Conservation (phyloP, 92 coral and sea anemone species). For the Bergia puertoricense region DNA sequence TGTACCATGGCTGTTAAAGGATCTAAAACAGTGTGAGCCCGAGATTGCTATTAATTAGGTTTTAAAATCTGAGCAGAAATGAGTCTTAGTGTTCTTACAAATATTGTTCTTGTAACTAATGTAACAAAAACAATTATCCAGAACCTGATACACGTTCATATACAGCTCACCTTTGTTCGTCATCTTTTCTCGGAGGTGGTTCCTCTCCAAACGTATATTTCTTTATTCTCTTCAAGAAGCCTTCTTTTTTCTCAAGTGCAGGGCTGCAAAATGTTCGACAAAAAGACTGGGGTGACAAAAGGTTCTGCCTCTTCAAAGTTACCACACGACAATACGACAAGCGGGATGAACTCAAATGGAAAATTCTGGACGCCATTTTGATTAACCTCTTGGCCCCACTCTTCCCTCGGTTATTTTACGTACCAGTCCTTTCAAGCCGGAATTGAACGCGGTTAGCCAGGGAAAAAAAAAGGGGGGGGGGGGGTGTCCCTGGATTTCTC, state of each 20-base stretch:
- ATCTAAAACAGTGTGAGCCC: too few relatives aligned
- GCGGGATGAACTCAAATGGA: background rate
- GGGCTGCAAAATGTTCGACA: constrained; percentile 13
- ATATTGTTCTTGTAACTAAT: background rate
- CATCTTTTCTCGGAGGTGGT: constrained; percentile 27
- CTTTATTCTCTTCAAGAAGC: constrained; percentile 27
- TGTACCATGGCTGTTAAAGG: too few relatives aligned
- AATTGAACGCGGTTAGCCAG: too few relatives aligned
- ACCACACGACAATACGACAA: background rate
- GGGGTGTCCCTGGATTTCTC: too few relatives aligned
- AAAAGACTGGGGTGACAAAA: background rate
- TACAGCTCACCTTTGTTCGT: constrained; percentile 20
- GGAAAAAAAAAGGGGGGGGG: too few relatives aligned
- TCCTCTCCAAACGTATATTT: constrained; percentile 39
- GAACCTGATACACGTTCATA: too few relatives aligned
- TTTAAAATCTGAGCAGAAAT: too few relatives aligned
- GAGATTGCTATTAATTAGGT: too few relatives aligned
- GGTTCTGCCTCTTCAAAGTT: background rate
- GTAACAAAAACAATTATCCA: too few relatives aligned
- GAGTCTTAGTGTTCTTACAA: background rate
- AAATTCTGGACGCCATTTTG: constrained; percentile 40
- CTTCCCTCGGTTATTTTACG: background rate
- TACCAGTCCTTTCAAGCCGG: background rate
- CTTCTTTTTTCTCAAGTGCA: constrained; percentile 10
- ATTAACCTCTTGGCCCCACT: background rate